Conservation (phyloP, 2,113 vertebrate genomes). For the Montifringilla adamsi region DNA sequence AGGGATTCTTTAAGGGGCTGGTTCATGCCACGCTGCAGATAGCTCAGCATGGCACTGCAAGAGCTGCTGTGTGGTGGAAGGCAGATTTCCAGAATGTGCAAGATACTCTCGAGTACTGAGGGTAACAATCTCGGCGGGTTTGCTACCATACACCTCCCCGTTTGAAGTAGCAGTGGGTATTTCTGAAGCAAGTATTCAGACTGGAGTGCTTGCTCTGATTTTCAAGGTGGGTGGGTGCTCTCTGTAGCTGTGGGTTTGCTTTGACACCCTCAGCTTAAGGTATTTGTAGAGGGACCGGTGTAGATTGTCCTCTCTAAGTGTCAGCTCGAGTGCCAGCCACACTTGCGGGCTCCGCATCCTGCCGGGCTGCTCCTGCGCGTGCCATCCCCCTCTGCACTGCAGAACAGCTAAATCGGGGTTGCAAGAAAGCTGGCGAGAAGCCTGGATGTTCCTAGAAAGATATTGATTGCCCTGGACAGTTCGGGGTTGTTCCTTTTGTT, state of each 20-base stretch:
- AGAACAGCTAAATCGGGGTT: not conserved
- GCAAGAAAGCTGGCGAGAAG: not conserved
- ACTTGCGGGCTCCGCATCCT: not conserved
- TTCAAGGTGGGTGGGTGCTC: not conserved
- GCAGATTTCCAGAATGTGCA: not conserved
- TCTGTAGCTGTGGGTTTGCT: not conserved
- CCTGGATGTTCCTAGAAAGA: slow-evolving; percentile 34
- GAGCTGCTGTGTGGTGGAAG: not conserved
- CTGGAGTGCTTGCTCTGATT: not conserved
- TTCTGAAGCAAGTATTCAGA: not conserved
- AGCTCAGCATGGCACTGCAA: not conserved
- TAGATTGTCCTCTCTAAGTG: not conserved
- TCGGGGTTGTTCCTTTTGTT: slow-evolving; percentile 24
- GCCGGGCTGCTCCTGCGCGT: accelerated
- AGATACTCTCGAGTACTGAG: not conserved
- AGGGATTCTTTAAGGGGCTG: not conserved
- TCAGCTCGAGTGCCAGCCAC: not conserved
- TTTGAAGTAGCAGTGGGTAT: not conserved
- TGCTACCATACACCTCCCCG: accelerated
- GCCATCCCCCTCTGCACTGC: not conserved
- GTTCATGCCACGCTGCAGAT: not conserved
- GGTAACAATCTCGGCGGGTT: not conserved
- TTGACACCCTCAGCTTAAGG: not conserved
- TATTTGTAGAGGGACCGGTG: not conserved
- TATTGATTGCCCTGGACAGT: slow-evolving; percentile 24